phyloP scores from a whole-genome alignment of 1,140 invertebrate genomes.

The Diploscapter pachys region DNA sequence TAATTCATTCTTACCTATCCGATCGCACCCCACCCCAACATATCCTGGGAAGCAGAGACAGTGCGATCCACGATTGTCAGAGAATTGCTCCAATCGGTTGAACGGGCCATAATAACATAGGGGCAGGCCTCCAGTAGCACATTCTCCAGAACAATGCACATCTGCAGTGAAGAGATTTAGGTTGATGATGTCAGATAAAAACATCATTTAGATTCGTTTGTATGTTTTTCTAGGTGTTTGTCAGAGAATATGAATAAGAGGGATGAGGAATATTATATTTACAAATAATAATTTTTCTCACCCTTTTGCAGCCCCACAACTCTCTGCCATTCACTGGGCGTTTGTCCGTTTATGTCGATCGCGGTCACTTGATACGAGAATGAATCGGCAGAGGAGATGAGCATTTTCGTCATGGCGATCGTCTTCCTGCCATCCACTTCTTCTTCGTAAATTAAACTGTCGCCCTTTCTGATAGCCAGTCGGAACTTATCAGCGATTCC shows the following conservation, averaged over 20 bases:
- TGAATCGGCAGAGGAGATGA: constrained; percentile 1
- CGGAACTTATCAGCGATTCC: constrained; percentile 31
- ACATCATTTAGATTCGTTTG: no score
- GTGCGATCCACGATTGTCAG: constrained; percentile 25
- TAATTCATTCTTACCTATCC: constrained; percentile 12
- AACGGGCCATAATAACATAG: constrained; percentile 37
- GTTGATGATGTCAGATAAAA: not conserved
- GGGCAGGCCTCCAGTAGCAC: constrained; percentile 35
- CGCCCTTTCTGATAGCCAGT: constrained; percentile 22
- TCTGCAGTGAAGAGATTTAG: constrained; percentile 23
- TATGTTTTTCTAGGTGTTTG: no score
- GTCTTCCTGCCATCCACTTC: constrained; percentile 32
- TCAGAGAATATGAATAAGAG: no score
- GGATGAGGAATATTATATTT: not conserved
- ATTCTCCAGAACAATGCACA: constrained; percentile 34
- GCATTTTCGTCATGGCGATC: constrained; percentile 19
- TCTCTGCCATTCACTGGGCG: constrained; percentile 27
- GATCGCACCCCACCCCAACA: constrained; percentile 33
- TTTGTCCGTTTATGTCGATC: constrained; percentile 34
- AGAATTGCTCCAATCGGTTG: constrained; percentile 32
- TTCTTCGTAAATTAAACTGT: constrained; percentile 31
- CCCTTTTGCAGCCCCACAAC: constrained; percentile 25
- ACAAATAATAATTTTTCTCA: not conserved
- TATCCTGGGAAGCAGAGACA: constrained; percentile 38
- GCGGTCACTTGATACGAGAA: constrained; percentile 32